These are phyloP conservation scores for Spheniscus mendiculus DNA, from an alignment of 2,113 vertebrate genomes.

Conservation along the genomic window DNA sequence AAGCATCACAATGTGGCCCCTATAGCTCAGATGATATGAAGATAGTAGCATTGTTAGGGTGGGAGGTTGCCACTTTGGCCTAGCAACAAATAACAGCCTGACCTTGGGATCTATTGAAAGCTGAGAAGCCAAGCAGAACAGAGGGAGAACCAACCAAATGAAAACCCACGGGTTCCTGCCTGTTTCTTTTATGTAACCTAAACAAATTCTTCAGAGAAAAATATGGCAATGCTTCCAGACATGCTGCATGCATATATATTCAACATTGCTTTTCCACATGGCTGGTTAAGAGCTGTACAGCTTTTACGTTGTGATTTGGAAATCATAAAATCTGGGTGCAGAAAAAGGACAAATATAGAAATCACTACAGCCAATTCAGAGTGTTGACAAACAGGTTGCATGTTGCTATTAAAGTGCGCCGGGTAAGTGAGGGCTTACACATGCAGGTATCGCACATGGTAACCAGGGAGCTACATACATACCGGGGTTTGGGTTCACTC, in stretches of 20 bases:
- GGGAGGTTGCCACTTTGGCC: slow-evolving; percentile 62
- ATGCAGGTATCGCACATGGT: rapidly evolving
- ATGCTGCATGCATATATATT: neutral
- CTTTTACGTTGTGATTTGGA: neutral
- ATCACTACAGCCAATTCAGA: neutral
- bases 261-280: neutral
- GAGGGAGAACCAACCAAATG: slow-evolving; percentile 38
- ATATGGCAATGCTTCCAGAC: slow-evolving; percentile 13
- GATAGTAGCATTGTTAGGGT: slow-evolving; percentile 59
- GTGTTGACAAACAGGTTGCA: neutral
- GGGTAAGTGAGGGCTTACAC: neutral
- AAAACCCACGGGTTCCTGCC: slow-evolving; percentile 31
- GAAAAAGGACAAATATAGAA: neutral
- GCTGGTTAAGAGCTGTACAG: neutral
- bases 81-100: slow-evolving; percentile 66
- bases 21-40: slow-evolving; percentile 53
- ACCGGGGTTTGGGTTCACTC: neutral
- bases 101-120: slow-evolving; percentile 69
- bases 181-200: slow-evolving; percentile 49
- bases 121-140: slow-evolving; percentile 70
- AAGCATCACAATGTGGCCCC: slow-evolving; percentile 65
- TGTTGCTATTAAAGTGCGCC: neutral
- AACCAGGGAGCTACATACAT: neutral
- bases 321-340: neutral
- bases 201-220: slow-evolving; percentile 43